Conservation (phyloP, 2,113 vertebrate genomes). For the Syrrhaptes paradoxus region DNA sequence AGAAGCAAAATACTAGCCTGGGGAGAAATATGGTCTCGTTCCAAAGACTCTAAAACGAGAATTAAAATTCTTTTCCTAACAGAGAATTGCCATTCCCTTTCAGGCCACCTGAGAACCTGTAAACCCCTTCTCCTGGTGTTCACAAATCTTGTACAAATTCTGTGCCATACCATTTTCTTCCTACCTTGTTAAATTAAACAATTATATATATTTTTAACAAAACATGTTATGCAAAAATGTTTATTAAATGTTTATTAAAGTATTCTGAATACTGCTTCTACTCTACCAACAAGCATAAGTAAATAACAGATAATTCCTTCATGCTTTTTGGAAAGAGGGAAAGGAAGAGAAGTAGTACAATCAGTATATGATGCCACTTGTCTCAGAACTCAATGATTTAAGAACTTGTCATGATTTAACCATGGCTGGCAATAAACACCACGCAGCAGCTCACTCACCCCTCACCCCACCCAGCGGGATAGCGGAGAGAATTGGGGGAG, state of each 20-base stretch:
- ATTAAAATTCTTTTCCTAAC: not conserved
- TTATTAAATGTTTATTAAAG: not conserved
- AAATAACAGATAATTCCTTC: not conserved
- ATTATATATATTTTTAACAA: not conserved
- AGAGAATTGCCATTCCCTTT: not conserved
- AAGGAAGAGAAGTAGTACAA: not conserved
- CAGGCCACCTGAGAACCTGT: not conserved
- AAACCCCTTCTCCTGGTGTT: not conserved
- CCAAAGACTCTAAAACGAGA: not conserved
- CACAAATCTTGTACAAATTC: not conserved
- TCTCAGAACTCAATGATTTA: not conserved
- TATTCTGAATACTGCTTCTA: not conserved
- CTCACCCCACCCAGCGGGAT: too few species aligned
- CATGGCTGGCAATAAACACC: too few species aligned
- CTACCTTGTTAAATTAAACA: not conserved
- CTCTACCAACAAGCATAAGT: not conserved
- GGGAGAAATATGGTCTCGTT: not conserved
- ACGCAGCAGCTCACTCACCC: too few species aligned
- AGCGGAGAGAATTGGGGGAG: too few species aligned
- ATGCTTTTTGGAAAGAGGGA: not conserved
- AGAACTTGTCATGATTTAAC: not conserved
- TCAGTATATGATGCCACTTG: not conserved
- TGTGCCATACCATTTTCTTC: not conserved
- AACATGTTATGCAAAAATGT: accelerated
- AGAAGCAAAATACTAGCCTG: not conserved